Evolutionary conservation across 2,113 vertebrate species (phyloP).

Genomic region (Eidolon helvum): DNA sequence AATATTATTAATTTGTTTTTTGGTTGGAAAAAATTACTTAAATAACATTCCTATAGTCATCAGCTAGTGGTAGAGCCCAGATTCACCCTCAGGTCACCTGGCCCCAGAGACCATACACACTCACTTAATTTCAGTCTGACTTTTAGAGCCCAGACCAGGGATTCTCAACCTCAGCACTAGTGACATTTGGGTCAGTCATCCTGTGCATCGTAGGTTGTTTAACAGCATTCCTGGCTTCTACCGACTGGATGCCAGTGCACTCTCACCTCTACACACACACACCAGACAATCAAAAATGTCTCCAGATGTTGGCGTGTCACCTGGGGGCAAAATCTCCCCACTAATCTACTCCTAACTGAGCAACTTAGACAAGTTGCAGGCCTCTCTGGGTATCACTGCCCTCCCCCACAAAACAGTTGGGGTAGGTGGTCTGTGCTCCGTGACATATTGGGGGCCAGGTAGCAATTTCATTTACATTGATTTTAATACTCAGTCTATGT

Average conservation of each 20-base stretch:
- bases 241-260: neutral
- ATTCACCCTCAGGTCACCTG: neutral
- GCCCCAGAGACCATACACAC: neutral
- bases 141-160: neutral
- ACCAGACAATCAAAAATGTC: neutral
- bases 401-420: neutral
- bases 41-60: neutral
- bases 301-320: neutral
- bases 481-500: neutral
- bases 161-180: neutral
- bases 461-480: neutral
- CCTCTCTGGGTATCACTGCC: neutral
- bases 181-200: neutral
- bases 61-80: neutral
- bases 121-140: neutral
- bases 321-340: neutral
- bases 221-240: neutral
- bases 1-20: neutral
- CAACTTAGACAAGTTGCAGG: neutral
- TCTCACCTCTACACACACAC: neutral
- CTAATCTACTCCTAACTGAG: neutral
- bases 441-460: neutral
- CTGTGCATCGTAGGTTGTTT: neutral
- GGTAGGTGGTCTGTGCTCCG: neutral
- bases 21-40: neutral